A percentile compares a stretch with the other conserved stretches of the same genome.
Evolutionary conservation across 1,140 invertebrate genomes (phyloP).

Genomic region (Cepaea nemoralis): DNA sequence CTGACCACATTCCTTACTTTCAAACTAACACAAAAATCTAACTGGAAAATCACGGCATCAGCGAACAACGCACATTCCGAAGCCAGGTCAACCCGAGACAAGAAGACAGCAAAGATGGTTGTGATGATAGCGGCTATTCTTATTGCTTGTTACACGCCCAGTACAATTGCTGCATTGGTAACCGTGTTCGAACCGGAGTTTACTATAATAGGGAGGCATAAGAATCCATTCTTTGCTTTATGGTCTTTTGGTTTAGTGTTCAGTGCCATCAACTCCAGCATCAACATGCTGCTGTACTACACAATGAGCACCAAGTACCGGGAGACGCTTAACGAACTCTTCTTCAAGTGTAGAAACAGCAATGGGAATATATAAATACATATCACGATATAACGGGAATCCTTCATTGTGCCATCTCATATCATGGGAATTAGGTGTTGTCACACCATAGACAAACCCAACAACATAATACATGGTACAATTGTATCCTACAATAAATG

Average conservation of each 20-base stretch:
- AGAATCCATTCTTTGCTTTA: background rate
- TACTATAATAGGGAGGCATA: background rate
- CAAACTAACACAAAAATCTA: background rate
- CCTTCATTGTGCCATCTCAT: too few relatives aligned
- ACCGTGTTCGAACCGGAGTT: background rate
- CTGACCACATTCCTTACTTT: too few relatives aligned
- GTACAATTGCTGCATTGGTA: background rate
- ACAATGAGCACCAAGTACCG: constrained; percentile 16
- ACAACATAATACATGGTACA: too few relatives aligned
- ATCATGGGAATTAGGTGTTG: too few relatives aligned
- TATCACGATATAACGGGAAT: too few relatives aligned
- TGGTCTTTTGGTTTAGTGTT: background rate
- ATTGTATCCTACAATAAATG: too few relatives aligned
- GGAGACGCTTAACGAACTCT: background rate
- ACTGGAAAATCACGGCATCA: background rate
- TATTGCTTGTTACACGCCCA: constrained; percentile 9
- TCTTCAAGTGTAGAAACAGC: background rate
- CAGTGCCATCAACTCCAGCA: too few relatives aligned
- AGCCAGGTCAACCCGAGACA: too few relatives aligned
- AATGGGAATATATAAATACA: too few relatives aligned
- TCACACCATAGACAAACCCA: too few relatives aligned
- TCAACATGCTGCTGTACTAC: constrained; percentile 22
- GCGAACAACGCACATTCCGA: too few relatives aligned
- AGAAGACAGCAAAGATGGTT: background rate
- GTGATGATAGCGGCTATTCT: too few relatives aligned